Conservation (phyloP, 1,140 invertebrate species). For the Asobara japonica region DNA sequence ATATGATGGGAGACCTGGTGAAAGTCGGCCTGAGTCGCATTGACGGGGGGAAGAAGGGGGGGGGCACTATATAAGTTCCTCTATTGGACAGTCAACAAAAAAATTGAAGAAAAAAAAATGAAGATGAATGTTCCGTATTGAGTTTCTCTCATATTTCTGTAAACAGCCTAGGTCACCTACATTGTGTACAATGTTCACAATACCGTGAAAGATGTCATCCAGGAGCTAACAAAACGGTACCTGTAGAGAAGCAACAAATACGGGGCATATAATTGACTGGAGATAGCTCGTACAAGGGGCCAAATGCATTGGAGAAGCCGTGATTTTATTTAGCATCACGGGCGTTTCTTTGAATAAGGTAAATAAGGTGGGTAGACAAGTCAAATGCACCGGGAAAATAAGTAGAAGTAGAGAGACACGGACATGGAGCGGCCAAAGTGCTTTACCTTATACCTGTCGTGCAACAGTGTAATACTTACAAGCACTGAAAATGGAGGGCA, state of each 20-base stretch:
- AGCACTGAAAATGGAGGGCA: neutral
- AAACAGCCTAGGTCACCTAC: neutral
- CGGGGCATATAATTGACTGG: slow-evolving; percentile 9
- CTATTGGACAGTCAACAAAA: too few relatives aligned
- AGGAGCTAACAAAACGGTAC: neutral
- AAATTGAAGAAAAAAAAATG: too few relatives aligned
- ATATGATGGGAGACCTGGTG: too few relatives aligned
- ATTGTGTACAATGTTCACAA: neutral
- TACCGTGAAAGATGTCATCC: neutral
- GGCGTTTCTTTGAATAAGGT: neutral
- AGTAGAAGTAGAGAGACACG: slow-evolving; percentile 10
- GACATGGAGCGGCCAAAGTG: slow-evolving; percentile 42
- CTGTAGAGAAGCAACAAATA: neutral
- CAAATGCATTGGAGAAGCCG: neutral
- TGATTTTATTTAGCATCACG: neutral
- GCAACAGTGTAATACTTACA: slow-evolving; percentile 41
- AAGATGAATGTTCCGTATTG: too few relatives aligned
- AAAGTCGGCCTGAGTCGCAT: too few relatives aligned
- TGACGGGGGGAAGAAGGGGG: too few relatives aligned
- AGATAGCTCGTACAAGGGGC: neutral
- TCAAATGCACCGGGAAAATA: neutral
- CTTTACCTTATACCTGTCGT: slow-evolving; percentile 48
- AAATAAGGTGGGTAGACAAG: slow-evolving; percentile 5
- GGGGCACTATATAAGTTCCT: too few relatives aligned
- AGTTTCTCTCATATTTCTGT: neutral